Base-by-base conservation (phyloP, 2,797 vertebrate species). In the Atherinosoma microstoma region DNA sequence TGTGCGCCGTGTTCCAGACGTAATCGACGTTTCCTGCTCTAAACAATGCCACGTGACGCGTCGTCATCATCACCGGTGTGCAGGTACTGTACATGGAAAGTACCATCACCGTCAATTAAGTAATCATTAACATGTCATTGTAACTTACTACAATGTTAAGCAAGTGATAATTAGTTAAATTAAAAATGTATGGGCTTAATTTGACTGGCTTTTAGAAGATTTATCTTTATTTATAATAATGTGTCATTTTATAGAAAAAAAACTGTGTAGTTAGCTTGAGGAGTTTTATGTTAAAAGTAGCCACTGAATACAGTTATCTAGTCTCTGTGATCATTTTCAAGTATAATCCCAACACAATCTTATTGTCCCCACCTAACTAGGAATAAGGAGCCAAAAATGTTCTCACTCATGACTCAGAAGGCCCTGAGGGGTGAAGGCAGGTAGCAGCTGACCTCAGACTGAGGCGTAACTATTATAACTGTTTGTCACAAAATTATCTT, bases 1-100 rank as follows among this genome's bases (percentile, higher is more conserved):
- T 64, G 71, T 35, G 71, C 22, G 82, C 69, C 30, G 1, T 38
- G 1, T 38, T 77, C 76, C 53, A 38, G 58, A 89, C 79, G 69
- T 54, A 69, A 82, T 71, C 63, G 81, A 84, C 84, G 88, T 86
- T 95, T 94, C 94, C 94, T 93, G 92, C 80, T 79, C 89, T 2
- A 93, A 92, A 92, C 93, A 92, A 86, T 80, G 9, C 38, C 94
- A 94, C 91, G 95, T 95, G 94, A 95, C 66, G 15, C 16, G 45
- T 29, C 90, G 90, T 92, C 91, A 84, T 77, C 70, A 20, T 30
- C 70, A 24, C 45, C 36, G 49, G 53, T 13, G 67, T 24, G 13
- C 84, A 85, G 85, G 82, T 87, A 67, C 16, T 18, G 27, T 20
- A 6, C 11, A 47, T 11, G 6, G 18, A 30, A 49, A 42, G 8